phyloP scores from a whole-genome alignment of 30 jellyfish, hydroid and myxozoan genomes.

The Turritopsis dohrnii region DNA sequence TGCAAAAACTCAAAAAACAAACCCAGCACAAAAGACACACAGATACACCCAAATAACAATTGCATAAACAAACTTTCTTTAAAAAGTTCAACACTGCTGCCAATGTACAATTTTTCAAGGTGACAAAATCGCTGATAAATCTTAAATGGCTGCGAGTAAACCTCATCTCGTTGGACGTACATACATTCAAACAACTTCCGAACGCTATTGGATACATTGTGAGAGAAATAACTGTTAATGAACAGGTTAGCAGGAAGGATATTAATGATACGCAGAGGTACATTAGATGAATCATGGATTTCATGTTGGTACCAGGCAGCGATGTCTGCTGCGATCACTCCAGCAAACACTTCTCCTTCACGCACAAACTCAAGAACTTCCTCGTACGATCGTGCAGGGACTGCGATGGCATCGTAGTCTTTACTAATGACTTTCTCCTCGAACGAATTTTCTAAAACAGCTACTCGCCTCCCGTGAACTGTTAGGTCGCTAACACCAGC shows the following conservation, averaged over 20 bases:
- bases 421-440: constrained; percentile 22
- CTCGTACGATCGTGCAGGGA: constrained; percentile 7
- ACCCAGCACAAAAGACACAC: neutral
- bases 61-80: neutral
- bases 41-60: neutral
- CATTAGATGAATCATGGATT: constrained; percentile 8
- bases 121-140: constrained; percentile 10
- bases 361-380: constrained; percentile 34
- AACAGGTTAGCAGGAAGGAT: constrained; percentile 26
- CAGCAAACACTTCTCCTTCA: constrained; percentile 24
- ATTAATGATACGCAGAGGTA: constrained; percentile 12
- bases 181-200: neutral
- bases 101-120: constrained; percentile 20
- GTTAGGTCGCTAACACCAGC: constrained; percentile 20
- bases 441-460: constrained; percentile 30
- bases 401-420: constrained; percentile 8
- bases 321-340: constrained; percentile 23
- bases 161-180: constrained; percentile 13
- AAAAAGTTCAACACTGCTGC: neutral
- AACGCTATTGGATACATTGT: neutral
- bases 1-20: neutral
- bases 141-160: constrained; percentile 12
- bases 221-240: neutral
- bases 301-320: constrained; percentile 46
- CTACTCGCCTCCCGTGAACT: neutral